A percentile compares a stretch with the other conserved stretches of the same genome.
Conservation (phyloP, 2,888 invertebrate species). For the Polyommatus iphigenia region DNA sequence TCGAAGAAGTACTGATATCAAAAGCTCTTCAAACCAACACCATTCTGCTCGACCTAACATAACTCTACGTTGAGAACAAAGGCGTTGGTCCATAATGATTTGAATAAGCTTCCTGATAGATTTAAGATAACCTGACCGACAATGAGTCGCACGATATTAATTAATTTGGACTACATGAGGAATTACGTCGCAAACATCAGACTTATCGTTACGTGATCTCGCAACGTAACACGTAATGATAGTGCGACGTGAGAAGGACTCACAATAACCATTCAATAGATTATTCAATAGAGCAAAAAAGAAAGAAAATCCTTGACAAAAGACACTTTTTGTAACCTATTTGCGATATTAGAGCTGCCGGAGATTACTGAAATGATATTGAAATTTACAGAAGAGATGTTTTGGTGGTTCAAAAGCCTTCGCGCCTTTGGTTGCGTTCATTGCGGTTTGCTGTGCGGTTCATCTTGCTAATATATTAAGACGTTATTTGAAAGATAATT, state of each 20-base stretch:
- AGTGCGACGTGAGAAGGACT: slow-evolving; percentile 40
- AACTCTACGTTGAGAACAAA: background rate
- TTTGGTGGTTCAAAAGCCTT: background rate
- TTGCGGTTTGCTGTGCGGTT: no score
- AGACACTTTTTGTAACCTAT: background rate
- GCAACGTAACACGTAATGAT: slow-evolving; percentile 38
- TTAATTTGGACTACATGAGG: slow-evolving; percentile 18
- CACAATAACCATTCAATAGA: slow-evolving; percentile 29
- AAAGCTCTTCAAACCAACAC: background rate
- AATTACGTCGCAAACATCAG: slow-evolving; percentile 23
- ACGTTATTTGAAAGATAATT: no score
- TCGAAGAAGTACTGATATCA: background rate
- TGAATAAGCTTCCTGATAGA: slow-evolving; percentile 25
- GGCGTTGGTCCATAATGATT: background rate
- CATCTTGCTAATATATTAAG: no score
- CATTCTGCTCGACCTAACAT: background rate
- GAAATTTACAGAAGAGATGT: background rate
- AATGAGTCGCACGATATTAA: slow-evolving; percentile 22
- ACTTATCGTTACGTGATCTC: slow-evolving; percentile 40
- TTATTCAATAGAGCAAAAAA: slow-evolving; percentile 29
- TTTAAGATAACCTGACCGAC: slow-evolving; percentile 13
- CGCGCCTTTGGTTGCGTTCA: background rate
- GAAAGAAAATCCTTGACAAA: slow-evolving; percentile 27
- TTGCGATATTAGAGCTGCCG: background rate
- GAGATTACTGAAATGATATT: background rate